Evolutionary conservation across 2,797 vertebrate species (phyloP).

Genomic region (Neosilurus hyrtlii): DNA sequence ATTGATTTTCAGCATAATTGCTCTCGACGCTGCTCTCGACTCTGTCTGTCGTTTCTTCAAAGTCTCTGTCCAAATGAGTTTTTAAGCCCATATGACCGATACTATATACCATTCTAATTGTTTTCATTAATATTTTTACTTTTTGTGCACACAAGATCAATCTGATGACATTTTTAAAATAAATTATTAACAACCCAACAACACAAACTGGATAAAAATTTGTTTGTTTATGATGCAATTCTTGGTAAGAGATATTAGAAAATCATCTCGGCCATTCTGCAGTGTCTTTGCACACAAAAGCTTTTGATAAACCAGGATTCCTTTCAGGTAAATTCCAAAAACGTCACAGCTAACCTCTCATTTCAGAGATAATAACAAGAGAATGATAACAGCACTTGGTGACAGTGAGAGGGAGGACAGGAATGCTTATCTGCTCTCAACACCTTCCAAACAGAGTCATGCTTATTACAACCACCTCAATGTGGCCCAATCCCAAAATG

Average conservation of each 20-base stretch:
- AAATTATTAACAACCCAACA: background rate
- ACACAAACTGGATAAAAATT: background rate
- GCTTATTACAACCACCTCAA: conserved; percentile 5
- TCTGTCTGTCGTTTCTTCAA: no score
- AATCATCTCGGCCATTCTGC: background rate
- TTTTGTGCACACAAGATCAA: no score
- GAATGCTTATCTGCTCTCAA: background rate
- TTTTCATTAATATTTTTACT: no score
- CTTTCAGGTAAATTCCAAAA: background rate
- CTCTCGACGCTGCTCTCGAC: no score
- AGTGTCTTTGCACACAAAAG: background rate
- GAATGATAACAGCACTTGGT: background rate
- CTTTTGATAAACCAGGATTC: background rate
- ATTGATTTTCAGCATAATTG: no score
- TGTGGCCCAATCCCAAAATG: background rate
- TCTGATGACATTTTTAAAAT: no score
- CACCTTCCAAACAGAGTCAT: background rate
- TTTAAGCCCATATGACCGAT: no score
- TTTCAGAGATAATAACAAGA: background rate
- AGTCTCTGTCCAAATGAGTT: no score
- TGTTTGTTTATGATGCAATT: background rate
- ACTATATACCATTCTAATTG: no score
- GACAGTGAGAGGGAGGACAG: background rate
- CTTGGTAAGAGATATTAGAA: background rate
- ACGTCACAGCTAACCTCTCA: background rate